A percentile compares a stretch with the other conserved stretches of the same genome.
These are phyloP conservation scores for Alviniconcha strummeri DNA, from an alignment of 2,888 invertebrate genomes.

Conservation along the genomic window DNA sequence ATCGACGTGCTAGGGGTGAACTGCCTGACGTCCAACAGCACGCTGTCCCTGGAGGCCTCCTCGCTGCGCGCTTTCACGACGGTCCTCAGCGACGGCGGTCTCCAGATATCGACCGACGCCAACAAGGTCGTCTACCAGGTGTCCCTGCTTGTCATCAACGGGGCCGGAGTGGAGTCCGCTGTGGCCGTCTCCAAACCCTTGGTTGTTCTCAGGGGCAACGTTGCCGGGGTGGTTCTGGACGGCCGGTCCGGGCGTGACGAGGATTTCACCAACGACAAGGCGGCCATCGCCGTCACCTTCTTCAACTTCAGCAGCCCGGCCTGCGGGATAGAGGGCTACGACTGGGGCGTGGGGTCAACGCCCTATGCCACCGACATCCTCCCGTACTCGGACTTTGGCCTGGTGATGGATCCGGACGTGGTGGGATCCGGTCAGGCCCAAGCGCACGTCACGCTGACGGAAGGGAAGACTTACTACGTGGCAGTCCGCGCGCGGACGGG, in stretches of 20 bases:
- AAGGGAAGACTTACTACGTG: conserved; percentile 50
- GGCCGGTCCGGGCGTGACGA: not conserved
- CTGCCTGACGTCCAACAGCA: not conserved
- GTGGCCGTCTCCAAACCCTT: conserved; percentile 43
- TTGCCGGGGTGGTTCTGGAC: conserved; percentile 35
- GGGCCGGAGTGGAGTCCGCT: conserved; percentile 47
- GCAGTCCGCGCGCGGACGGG: conserved; percentile 55
- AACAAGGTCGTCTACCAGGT: conserved; percentile 34
- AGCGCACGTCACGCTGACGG: conserved; percentile 47
- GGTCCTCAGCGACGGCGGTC: conserved; percentile 16
- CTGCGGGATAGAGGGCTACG: conserved; percentile 54
- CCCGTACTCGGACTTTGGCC: conserved; percentile 52
- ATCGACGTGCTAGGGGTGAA: not conserved
- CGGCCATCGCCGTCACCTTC: conserved; percentile 54
- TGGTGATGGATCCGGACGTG: conserved; percentile 48
- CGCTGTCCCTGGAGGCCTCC: not conserved
- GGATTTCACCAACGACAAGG: conserved; percentile 47
- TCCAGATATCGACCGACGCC: not conserved
- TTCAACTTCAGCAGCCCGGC: conserved; percentile 55
- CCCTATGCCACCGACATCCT: conserved; percentile 53
- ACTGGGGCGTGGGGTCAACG: conserved; percentile 54
- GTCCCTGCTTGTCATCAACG: conserved; percentile 45
- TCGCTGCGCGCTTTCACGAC: not conserved
- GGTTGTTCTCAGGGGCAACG: conserved; percentile 47
- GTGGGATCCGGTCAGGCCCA: conserved; percentile 51